phyloP scores from a whole-genome alignment of 2,797 vertebrate species.

The Catharus ustulatus region DNA sequence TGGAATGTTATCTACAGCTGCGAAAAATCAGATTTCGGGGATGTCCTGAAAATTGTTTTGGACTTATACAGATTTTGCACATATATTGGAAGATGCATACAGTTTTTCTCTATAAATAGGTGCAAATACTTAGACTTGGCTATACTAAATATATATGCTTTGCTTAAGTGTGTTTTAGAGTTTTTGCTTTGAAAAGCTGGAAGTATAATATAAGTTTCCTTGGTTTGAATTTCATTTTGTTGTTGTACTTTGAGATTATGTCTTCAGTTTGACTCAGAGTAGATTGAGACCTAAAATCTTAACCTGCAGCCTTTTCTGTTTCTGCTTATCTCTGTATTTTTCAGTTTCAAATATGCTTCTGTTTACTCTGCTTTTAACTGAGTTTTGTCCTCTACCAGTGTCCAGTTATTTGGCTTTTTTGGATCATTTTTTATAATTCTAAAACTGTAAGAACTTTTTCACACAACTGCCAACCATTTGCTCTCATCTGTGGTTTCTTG shows the following conservation, averaged over 20 bases:
- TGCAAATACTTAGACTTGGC: background rate
- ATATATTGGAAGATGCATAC: background rate
- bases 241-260: background rate
- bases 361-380: background rate
- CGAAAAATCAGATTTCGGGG: background rate
- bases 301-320: background rate
- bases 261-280: background rate
- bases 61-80: background rate
- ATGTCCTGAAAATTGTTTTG: background rate
- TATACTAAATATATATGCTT: background rate
- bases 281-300: background rate
- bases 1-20: slow-evolving; percentile 11
- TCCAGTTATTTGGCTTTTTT: background rate
- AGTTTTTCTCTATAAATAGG: background rate
- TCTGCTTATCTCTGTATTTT: background rate
- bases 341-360: background rate
- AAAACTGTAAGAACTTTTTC: background rate
- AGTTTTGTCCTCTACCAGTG: background rate
- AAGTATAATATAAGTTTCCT: background rate
- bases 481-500: background rate
- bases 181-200: background rate
- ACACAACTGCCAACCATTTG: background rate
- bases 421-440: background rate
- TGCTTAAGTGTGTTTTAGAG: background rate
- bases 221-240: background rate